Conservation (phyloP, 2,797 vertebrate genomes). For the Falco naumanni region DNA sequence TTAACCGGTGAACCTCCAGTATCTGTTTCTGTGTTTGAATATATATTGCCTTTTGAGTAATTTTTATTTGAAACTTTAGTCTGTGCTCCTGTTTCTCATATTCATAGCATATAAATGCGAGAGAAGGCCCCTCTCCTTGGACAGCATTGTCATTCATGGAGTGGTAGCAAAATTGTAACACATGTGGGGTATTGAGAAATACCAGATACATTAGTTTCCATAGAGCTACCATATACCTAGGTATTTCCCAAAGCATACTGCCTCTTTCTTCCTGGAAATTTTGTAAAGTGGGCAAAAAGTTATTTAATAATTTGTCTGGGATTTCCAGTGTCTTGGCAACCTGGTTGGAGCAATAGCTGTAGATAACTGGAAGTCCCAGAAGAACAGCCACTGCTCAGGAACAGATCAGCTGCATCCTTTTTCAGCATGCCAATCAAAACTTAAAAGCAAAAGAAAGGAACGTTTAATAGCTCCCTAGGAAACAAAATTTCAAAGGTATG, state of each 20-base stretch:
- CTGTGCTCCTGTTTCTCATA: neutral
- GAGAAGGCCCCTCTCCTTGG: neutral
- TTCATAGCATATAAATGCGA: neutral
- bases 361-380: neutral
- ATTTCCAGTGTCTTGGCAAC: neutral
- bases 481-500: constrained; percentile 33
- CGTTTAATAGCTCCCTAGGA: constrained; percentile 22
- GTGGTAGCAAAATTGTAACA: neutral
- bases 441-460: constrained; percentile 20
- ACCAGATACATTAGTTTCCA: neutral
- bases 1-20: neutral
- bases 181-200: neutral
- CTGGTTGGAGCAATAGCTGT: neutral
- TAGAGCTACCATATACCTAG: neutral
- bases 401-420: neutral
- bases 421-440: constrained; percentile 7
- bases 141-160: neutral
- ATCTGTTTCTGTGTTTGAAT: neutral
- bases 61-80: neutral
- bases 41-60: too few relatives aligned
- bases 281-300: neutral
- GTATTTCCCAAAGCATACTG: neutral
- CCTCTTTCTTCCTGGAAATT: neutral
- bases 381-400: neutral
- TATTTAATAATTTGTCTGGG: neutral